Evolutionary conservation across 2,797 vertebrate species (phyloP).

Genomic region (Brotogeris chrysoptera): DNA sequence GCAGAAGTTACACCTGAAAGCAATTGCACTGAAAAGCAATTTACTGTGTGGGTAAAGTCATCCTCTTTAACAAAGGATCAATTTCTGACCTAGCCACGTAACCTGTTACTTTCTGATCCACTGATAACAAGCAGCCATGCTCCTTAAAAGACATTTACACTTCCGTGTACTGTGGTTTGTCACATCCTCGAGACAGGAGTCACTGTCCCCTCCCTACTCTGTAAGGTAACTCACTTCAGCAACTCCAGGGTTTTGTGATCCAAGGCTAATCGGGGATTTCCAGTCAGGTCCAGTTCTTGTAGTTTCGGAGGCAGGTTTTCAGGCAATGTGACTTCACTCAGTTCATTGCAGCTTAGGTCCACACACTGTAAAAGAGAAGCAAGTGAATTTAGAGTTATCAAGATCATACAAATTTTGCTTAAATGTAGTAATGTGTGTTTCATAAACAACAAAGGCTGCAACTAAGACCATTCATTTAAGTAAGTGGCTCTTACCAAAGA

Average conservation of each 20-base stretch:
- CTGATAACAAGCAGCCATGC: background rate
- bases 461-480: background rate
- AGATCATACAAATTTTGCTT: background rate
- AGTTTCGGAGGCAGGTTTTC: slow-evolving; percentile 96
- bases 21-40: background rate
- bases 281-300: slow-evolving; percentile 95
- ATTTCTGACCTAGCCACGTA: background rate
- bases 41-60: background rate
- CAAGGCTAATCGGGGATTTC: slow-evolving; percentile 91
- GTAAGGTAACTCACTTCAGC: slow-evolving; percentile 85
- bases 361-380: slow-evolving; percentile 83
- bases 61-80: background rate
- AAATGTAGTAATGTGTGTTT: background rate
- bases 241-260: slow-evolving; percentile 96
- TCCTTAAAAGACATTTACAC: background rate
- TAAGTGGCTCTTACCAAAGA: background rate
- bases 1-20: background rate
- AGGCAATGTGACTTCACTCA: slow-evolving; percentile 90
- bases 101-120: background rate
- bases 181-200: background rate
- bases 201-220: background rate
- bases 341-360: slow-evolving; percentile 96
- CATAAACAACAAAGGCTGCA: background rate
- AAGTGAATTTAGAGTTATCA: background rate
- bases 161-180: background rate